These are phyloP conservation scores for Nematolebias whitei DNA, from an alignment of 2,113 vertebrate species.

Conservation along the genomic window DNA sequence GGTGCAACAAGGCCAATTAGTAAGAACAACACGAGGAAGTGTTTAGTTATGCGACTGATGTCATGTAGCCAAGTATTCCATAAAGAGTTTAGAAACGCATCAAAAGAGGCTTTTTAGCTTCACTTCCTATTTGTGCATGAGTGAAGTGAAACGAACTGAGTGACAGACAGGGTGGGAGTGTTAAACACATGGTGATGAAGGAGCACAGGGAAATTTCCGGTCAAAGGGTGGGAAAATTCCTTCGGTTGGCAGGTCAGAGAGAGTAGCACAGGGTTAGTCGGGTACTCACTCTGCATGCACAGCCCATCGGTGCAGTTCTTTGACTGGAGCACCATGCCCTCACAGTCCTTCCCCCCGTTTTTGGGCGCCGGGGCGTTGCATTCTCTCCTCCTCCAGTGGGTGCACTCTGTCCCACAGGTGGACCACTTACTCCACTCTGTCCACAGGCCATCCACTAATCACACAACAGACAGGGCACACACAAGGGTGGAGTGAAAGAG, in stretches of 20 bases:
- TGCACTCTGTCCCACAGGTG: conserved; percentile 96
- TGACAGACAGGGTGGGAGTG: conserved; percentile 40
- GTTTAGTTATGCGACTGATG: conserved; percentile 65
- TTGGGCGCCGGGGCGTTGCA: conserved; percentile 90
- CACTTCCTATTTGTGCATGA: conserved; percentile 56
- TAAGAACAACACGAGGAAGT: background rate
- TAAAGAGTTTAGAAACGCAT: conserved; percentile 7
- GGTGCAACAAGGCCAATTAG: background rate
- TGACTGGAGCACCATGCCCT: conserved; percentile 94
- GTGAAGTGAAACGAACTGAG: conserved; percentile 44
- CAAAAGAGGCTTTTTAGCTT: conserved; percentile 21
- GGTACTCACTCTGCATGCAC: conserved; percentile 97
- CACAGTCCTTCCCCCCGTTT: conserved; percentile 96
- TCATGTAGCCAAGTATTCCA: conserved; percentile 20
- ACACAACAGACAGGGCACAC: conserved; percentile 66
- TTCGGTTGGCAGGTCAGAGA: conserved; percentile 59
- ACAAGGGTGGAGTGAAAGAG: conserved; percentile 43
- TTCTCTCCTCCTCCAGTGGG: conserved; percentile 95
- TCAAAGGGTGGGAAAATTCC: conserved; percentile 49
- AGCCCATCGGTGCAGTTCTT: conserved; percentile 98
- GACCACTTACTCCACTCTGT: conserved; percentile 99
- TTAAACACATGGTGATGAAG: conserved; percentile 59
- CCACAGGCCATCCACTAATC: conserved; percentile 95
- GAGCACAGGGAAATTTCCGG: conserved; percentile 50
- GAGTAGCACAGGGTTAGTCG: conserved; percentile 61